A percentile compares a stretch with the other conserved stretches of the same genome.
Evolutionary conservation across 2,888 invertebrate species (phyloP).

Genomic region (Eurytoma adleriae): DNA sequence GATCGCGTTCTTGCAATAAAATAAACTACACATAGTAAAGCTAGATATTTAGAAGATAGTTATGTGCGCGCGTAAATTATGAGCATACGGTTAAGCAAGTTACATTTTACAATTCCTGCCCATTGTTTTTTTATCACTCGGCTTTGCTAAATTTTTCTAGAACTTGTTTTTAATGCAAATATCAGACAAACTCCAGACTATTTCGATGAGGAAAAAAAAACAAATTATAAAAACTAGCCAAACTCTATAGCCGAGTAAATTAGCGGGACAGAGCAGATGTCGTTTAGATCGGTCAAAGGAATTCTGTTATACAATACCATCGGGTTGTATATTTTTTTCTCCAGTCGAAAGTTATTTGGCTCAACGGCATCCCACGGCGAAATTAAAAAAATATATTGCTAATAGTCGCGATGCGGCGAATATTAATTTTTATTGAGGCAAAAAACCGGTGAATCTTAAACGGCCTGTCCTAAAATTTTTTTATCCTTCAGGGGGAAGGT

Average conservation of each 20-base stretch:
- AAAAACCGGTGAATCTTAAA: background rate
- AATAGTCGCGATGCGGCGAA: slow-evolving; percentile 30
- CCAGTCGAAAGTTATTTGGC: slow-evolving; percentile 41
- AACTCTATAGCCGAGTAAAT: slow-evolving; percentile 3
- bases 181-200: slow-evolving; percentile 68
- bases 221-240: slow-evolving; percentile 44
- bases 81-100: slow-evolving; percentile 47
- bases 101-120: slow-evolving; percentile 14
- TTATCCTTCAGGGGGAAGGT: background rate
- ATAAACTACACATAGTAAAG: slow-evolving; percentile 19
- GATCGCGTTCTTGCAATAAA: slow-evolving; percentile 8
- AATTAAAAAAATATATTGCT: slow-evolving; percentile 33
- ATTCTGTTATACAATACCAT: slow-evolving; percentile 23
- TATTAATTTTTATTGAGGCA: slow-evolving; percentile 32
- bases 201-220: slow-evolving; percentile 59
- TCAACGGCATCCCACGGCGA: slow-evolving; percentile 21
- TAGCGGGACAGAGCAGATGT: slow-evolving; percentile 29
- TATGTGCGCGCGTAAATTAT: slow-evolving; percentile 21
- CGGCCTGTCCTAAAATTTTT: background rate
- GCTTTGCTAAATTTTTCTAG: slow-evolving; percentile 58
- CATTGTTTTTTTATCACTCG: slow-evolving; percentile 65
- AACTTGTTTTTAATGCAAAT: slow-evolving; percentile 71
- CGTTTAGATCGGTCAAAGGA: slow-evolving; percentile 31
- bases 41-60: slow-evolving; percentile 29
- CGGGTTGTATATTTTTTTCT: slow-evolving; percentile 24